phyloP scores from a whole-genome alignment of 2,113 vertebrate genomes.

The Chascanopsetta lugubris region DNA sequence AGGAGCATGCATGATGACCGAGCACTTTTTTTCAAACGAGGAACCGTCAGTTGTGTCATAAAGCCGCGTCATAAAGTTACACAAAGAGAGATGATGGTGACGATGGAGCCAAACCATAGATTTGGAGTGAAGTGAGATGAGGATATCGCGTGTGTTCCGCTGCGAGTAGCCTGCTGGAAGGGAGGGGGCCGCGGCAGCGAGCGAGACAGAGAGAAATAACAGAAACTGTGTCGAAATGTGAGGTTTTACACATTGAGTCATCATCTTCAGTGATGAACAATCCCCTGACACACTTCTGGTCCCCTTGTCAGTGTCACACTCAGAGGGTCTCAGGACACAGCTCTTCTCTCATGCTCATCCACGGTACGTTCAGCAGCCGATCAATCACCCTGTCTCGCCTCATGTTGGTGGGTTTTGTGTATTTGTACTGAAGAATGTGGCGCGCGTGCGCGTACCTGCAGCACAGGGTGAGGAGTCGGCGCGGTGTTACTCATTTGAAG shows the following conservation, averaged over 20 bases:
- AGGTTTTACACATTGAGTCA: slow-evolving; percentile 60
- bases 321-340: slow-evolving; percentile 61
- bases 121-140: slow-evolving; percentile 53
- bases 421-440: too few species aligned
- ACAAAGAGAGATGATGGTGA: too few species aligned
- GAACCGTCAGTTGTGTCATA: too few species aligned
- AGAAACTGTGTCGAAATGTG: not conserved
- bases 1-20: too few species aligned
- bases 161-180: slow-evolving; percentile 29
- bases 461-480: not conserved
- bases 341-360: slow-evolving; percentile 14
- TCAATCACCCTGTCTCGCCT: too few species aligned
- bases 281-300: slow-evolving; percentile 42
- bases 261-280: slow-evolving; percentile 47
- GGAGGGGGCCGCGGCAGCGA: not conserved
- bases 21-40: too few species aligned
- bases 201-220: not conserved
- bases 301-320: slow-evolving; percentile 56
- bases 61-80: too few species aligned
- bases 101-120: not conserved
- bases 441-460: not conserved
- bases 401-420: too few species aligned
- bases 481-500: not conserved
- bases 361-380: slow-evolving; percentile 49
- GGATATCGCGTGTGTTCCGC: too few species aligned